Conservation (phyloP, 2,113 vertebrate species). For the Malurus cyaneus region DNA sequence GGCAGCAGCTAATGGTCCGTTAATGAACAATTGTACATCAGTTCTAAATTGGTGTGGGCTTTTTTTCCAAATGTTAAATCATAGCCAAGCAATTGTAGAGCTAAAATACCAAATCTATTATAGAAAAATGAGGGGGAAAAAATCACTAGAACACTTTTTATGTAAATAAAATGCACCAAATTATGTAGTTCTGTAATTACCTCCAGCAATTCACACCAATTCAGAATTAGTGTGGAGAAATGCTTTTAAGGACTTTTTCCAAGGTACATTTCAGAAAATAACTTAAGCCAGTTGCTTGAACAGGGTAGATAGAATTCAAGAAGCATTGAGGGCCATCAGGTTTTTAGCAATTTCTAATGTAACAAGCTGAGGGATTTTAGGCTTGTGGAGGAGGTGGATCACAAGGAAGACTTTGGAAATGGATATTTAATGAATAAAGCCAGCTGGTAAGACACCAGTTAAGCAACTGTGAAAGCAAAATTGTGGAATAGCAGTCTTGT, state of each 20-base stretch:
- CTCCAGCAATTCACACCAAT: not conserved
- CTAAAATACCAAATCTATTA: not conserved
- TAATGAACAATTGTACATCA: not conserved
- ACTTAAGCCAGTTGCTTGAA: not conserved
- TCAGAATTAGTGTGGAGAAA: not conserved
- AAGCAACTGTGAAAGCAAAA: not conserved
- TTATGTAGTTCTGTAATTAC: not conserved
- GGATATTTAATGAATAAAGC: not conserved
- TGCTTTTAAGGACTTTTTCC: not conserved
- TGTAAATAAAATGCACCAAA: not conserved
- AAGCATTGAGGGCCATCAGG: rapidly evolving
- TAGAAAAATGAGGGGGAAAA: not conserved
- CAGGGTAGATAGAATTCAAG: not conserved
- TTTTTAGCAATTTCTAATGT: not conserved
- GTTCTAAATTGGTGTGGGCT: not conserved
- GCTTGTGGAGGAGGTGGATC: not conserved
- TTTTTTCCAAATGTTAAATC: not conserved
- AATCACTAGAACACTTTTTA: not conserved
- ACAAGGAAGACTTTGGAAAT: not conserved
- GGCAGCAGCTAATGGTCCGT: not conserved
- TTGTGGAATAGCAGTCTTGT: not conserved
- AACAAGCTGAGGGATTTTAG: not conserved
- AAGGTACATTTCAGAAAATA: not conserved
- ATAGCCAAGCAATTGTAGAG: not conserved
- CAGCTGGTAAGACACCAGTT: not conserved